Evolutionary conservation across 2,888 invertebrate genomes (phyloP).

Genomic region (Onthophagus sagittarius): DNA sequence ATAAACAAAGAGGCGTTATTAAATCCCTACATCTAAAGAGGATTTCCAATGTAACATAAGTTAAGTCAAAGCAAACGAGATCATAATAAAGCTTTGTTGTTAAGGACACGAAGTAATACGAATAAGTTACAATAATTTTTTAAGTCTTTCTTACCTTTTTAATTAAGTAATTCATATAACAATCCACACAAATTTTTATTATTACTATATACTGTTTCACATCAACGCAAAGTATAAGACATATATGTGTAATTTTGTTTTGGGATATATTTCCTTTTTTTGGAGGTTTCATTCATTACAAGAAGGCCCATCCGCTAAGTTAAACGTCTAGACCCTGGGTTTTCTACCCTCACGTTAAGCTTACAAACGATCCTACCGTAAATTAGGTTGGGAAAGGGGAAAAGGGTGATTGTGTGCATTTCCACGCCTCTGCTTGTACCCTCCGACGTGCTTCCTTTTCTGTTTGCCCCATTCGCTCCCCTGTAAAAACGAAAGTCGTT

Average conservation of each 20-base stretch:
- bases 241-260: background rate
- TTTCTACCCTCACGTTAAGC: background rate
- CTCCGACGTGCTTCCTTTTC: constrained; percentile 1
- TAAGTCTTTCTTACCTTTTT: too few relatives aligned
- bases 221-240: too few relatives aligned
- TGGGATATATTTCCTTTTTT: background rate
- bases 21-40: too few relatives aligned
- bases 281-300: background rate
- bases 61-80: too few relatives aligned
- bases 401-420: background rate
- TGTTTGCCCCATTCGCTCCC: constrained; percentile 4
- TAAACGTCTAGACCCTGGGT: background rate
- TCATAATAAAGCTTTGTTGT: too few relatives aligned
- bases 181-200: too few relatives aligned
- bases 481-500: constrained; percentile 10
- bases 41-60: too few relatives aligned
- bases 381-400: background rate
- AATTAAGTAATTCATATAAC: too few relatives aligned
- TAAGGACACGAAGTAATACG: too few relatives aligned
- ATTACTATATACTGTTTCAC: too few relatives aligned
- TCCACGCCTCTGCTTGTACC: constrained; percentile 6
- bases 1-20: too few relatives aligned
- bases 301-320: background rate
- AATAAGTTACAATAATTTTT: too few relatives aligned
- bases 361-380: background rate